A percentile compares a stretch with the other conserved stretches of the same genome.
Conservation (phyloP, 2,888 invertebrate genomes). For the Torymus tubicola region DNA sequence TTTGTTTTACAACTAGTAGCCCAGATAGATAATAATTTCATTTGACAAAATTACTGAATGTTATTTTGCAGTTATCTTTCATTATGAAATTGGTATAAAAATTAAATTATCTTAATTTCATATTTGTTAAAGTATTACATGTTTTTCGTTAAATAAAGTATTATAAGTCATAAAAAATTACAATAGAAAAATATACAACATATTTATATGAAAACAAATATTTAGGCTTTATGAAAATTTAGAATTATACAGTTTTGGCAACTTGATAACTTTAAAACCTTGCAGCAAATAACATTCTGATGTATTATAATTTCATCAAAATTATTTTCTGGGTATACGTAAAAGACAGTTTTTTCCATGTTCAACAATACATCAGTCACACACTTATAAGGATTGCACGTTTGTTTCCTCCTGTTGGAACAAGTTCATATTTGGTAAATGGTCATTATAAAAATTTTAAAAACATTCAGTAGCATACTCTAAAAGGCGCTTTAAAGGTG, state of each 20-base stretch:
- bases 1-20: constrained; percentile 24
- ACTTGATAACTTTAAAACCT: constrained; percentile 5
- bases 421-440: constrained; percentile 19
- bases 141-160: too few relatives aligned
- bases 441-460: constrained; percentile 15
- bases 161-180: constrained; percentile 4
- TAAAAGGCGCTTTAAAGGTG: constrained; percentile 2
- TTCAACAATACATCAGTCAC: constrained; percentile 20
- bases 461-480: constrained; percentile 7
- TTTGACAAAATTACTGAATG: constrained; percentile 20
- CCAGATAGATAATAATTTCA: constrained; percentile 25
- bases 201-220: constrained; percentile 6
- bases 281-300: neutral
- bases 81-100: neutral
- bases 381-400: constrained; percentile 28
- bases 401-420: constrained; percentile 20
- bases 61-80: neutral
- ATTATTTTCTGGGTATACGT: constrained; percentile 11
- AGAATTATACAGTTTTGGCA: constrained; percentile 1
- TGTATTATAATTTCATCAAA: constrained; percentile 29
- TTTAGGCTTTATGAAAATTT: neutral
- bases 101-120: neutral
- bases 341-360: constrained; percentile 33
- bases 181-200: neutral
- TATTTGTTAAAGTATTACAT: too few relatives aligned